Evolutionary conservation across 2,888 invertebrate species (phyloP).

Genomic region (Leptinotarsa peninsularis): DNA sequence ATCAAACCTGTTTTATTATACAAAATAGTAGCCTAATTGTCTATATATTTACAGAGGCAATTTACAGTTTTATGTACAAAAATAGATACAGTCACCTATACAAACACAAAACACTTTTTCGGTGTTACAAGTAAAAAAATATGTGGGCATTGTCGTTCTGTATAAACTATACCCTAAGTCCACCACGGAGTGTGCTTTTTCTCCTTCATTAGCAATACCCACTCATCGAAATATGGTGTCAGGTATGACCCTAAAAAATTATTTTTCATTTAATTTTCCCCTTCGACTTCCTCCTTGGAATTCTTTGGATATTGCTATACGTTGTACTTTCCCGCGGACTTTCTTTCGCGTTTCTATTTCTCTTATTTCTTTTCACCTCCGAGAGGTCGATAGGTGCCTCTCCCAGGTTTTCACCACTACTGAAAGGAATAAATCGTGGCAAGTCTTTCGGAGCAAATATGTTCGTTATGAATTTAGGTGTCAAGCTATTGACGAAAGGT

Average conservation of each 20-base stretch:
- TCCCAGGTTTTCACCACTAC: slow-evolving; percentile 17
- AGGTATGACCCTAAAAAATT: not conserved
- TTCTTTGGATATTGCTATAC: slow-evolving; percentile 38
- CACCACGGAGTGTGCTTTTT: not conserved
- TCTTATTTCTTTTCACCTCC: slow-evolving; percentile 29
- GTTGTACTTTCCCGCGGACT: slow-evolving; percentile 4
- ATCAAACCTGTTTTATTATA: not conserved
- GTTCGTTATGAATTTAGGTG: slow-evolving; percentile 46
- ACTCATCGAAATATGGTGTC: not conserved
- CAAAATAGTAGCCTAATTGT: not conserved
- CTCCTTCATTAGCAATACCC: not conserved
- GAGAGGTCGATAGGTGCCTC: slow-evolving; percentile 19
- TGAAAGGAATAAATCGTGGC: slow-evolving; percentile 41
- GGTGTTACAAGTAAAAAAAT: not conserved
- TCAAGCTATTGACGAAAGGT: slow-evolving; percentile 47
- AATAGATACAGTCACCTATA: not conserved
- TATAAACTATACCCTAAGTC: not conserved
- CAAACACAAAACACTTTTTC: not conserved
- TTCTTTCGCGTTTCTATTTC: slow-evolving; percentile 29
- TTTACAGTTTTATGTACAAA: slow-evolving; percentile 36
- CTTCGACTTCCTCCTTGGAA: slow-evolving; percentile 21
- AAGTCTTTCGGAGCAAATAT: slow-evolving; percentile 38
- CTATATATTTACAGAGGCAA: not conserved
- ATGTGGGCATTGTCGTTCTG: not conserved
- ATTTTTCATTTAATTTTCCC: not conserved